Base-by-base conservation (phyloP, 2,113 vertebrate species). In the Bagarius yarrelli region DNA sequence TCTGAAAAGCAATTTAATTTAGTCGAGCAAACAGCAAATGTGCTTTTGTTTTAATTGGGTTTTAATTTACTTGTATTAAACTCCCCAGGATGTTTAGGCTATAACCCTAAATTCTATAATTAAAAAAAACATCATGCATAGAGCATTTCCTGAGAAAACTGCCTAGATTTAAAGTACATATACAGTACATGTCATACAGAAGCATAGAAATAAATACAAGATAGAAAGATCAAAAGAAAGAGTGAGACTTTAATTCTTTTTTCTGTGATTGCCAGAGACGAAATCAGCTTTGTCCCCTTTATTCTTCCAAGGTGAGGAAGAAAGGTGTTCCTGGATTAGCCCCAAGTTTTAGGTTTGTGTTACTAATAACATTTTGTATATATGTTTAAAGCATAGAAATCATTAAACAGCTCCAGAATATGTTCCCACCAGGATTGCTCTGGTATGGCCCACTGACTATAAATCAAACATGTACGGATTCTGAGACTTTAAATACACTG, bases 271-370 rank as follows among this genome's bases (percentile, higher is more conserved):
- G 63, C 75, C 44, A 60, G 40, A 84, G 85, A 81, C 84, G 83
- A 83, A 80, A 87, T 89, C 8, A 52, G 80, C 86, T 82, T 8
- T 50, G 44, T 36, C 69, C 32, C 50, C 11, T 55, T 60, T 52
- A 8, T 25, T 30, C 25, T 18, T 16, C 23, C 56, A 15, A 50
- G 50, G 21, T 27, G 21, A 53, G 4, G 25, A 21, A 15, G 53
- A 16, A 67, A 13, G 19, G 44, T 21, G 36, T 15, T 66, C 11
- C 18, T 32, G 71, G 32, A 52, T 50, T 16, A 63, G 2, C 3
- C 55, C 9, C 27, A 40, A 19, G 15, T 30, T 53, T 30, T 32
- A 40, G 23, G 15, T 27, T 61, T 1, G n/a, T 47, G 19, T 47
- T 71, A 32, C 21, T 34, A 53, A 63, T 25, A 32, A 52, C 36